Evolutionary conservation across 2,797 vertebrate species (phyloP).

Genomic region (Hozukius guyotensis): DNA sequence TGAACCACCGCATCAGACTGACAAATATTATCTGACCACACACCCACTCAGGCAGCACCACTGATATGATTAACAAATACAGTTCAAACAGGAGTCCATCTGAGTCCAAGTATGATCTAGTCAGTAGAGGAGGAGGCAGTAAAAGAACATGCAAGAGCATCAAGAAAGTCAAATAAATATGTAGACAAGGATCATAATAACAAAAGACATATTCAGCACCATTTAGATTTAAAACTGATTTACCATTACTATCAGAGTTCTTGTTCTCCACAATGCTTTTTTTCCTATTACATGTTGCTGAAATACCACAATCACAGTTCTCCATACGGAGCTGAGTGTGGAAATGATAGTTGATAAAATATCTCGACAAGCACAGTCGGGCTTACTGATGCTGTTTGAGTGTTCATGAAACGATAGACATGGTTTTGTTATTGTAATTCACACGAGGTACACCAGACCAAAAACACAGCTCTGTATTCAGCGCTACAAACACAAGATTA

Average conservation of each 20-base stretch:
- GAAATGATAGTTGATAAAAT: constrained; percentile 3
- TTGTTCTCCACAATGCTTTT: background rate
- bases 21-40: background rate
- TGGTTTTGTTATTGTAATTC: background rate
- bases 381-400: background rate
- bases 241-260: background rate
- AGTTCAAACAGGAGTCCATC: background rate
- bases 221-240: background rate
- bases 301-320: background rate
- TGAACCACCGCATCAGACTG: background rate
- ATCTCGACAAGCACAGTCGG: background rate
- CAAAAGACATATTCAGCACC: background rate
- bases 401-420: background rate
- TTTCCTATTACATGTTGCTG: background rate
- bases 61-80: constrained; percentile 6
- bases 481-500: background rate
- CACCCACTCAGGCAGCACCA: background rate
- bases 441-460: background rate
- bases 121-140: background rate
- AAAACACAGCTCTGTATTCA: background rate
- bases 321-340: background rate
- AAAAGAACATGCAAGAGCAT: background rate
- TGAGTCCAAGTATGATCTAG: background rate
- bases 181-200: no score
- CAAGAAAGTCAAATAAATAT: background rate